Conservation (phyloP, 2,797 vertebrate genomes). For the Esox masquinongy region DNA sequence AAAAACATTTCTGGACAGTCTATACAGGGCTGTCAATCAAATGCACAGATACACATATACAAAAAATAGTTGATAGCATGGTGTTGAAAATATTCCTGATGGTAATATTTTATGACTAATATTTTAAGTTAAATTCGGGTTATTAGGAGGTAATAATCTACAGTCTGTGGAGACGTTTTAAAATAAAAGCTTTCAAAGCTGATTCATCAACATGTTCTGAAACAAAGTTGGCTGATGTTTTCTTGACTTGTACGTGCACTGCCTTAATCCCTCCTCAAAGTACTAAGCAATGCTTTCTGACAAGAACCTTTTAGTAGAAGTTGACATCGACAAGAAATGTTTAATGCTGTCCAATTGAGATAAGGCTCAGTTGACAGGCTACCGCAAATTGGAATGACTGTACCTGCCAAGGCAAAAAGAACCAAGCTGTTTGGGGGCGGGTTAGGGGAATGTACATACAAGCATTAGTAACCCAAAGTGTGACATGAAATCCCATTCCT, state of each 20-base stretch:
- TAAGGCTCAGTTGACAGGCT: slow-evolving; percentile 68
- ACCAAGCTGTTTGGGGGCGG: slow-evolving; percentile 49
- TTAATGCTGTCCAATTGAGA: slow-evolving; percentile 76
- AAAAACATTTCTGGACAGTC: not conserved
- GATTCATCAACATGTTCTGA: not conserved
- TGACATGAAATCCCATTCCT: slow-evolving; percentile 77
- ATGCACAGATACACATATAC: not conserved
- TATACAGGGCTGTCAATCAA: not conserved
- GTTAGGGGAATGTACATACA: slow-evolving; percentile 67
- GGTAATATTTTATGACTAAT: not conserved
- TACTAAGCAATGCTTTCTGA: slow-evolving; percentile 32
- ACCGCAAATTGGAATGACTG: slow-evolving; percentile 32
- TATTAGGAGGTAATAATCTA: not conserved
- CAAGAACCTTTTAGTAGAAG: slow-evolving; percentile 40
- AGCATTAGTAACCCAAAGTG: slow-evolving; percentile 62
- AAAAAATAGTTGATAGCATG: not conserved
- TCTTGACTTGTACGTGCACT: not conserved
- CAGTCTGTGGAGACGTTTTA: not conserved
- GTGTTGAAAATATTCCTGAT: not conserved
- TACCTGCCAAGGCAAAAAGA: not conserved
- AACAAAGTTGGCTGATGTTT: slow-evolving; percentile 1
- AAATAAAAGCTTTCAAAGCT: not conserved
- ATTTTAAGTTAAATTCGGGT: not conserved
- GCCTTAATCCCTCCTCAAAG: not conserved
- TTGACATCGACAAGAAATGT: slow-evolving; percentile 71